Conservation (phyloP, 2,888 invertebrate species). For the Auanema freiburgensis region DNA sequence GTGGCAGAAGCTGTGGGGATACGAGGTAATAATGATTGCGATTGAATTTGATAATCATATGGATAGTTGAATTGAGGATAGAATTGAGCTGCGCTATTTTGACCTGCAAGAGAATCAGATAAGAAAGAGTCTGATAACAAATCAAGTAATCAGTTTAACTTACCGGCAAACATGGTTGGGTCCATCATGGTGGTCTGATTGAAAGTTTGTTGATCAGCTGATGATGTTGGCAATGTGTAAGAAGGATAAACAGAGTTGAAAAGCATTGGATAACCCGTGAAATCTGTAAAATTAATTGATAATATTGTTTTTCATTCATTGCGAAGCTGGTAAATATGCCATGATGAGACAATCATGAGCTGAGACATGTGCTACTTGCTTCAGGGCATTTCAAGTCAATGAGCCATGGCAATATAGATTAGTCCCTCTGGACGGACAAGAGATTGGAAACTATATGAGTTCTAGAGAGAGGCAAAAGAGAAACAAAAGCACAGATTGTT, state of each 20-base stretch:
- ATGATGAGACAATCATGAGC: slow-evolving; percentile 3
- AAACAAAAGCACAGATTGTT: slow-evolving; percentile 19
- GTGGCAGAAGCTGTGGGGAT: slow-evolving; percentile 24
- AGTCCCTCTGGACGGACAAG: slow-evolving; percentile 1
- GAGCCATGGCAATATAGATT: not conserved
- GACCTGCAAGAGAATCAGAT: slow-evolving; percentile 17
- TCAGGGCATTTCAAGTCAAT: slow-evolving; percentile 5
- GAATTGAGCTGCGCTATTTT: slow-evolving; percentile 25
- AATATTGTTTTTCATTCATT: not conserved
- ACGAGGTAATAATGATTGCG: slow-evolving; percentile 21
- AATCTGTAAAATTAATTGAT: not conserved
- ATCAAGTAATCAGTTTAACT: slow-evolving; percentile 1
- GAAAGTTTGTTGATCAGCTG: slow-evolving; percentile 15
- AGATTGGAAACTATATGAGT: slow-evolving; percentile 11
- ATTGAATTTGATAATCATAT: slow-evolving; percentile 27
- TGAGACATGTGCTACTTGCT: not conserved
- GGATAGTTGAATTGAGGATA: slow-evolving; percentile 24
- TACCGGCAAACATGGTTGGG: slow-evolving; percentile 29
- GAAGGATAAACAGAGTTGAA: slow-evolving; percentile 29
- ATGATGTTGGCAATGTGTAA: slow-evolving; percentile 11
- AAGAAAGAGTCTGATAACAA: not conserved
- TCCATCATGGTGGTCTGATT: slow-evolving; percentile 28
- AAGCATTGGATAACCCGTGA: slow-evolving; percentile 32
- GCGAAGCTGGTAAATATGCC: not conserved
- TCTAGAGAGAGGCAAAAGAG: slow-evolving; percentile 11